Base-by-base conservation (phyloP, 2,797 vertebrate genomes). In the Rhabdophis nuchalis region DNA sequence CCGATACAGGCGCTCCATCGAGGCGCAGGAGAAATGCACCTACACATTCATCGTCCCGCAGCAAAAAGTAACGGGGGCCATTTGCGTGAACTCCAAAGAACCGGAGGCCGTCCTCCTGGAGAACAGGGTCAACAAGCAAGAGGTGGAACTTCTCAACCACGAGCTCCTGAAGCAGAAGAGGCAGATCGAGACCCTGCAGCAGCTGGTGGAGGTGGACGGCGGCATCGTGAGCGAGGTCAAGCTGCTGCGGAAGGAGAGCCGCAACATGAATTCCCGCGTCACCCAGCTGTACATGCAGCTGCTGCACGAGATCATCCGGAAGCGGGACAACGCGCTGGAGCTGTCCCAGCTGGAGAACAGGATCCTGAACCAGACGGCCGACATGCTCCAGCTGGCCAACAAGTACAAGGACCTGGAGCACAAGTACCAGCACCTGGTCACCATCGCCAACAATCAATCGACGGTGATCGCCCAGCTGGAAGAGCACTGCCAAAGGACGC, bases 201-300 rank as follows among this genome's bases (percentile, higher is more conserved):
- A 99, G 95, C 96, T 99, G 94, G 99, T 99, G n/a, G 99, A 99
- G 96, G 99, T 99, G 86, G 99, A 99, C 0, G 99, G 99, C 0
- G 99, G 99, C 61, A 99, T 99, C 0, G 99, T 99, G 91, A 99
- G 99, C 0, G 99, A 99, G 97, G 99, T 99, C 91, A 99, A 99
- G 95, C 98, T 99, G 93, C 97, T 99, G 94, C 98, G 99, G 93
- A 99, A 99, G 96, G 99, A 99, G 96, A 99, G 99, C 94, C 98
- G 99, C 95, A 99, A 99, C 96, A 99, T 99, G 99, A 99, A 99
- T 98, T 99, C 99, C 0, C 97, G 99, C 13, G 99, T 99, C 93
- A 99, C 99, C 0, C 99, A 99, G 96, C 98, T 99, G 61, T 99
- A 99, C 96, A 99, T 99, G 99, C 99, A 99, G 97, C 97, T 99